phyloP scores from a whole-genome alignment of 2,113 vertebrate species.

The Colaptes auratus region DNA sequence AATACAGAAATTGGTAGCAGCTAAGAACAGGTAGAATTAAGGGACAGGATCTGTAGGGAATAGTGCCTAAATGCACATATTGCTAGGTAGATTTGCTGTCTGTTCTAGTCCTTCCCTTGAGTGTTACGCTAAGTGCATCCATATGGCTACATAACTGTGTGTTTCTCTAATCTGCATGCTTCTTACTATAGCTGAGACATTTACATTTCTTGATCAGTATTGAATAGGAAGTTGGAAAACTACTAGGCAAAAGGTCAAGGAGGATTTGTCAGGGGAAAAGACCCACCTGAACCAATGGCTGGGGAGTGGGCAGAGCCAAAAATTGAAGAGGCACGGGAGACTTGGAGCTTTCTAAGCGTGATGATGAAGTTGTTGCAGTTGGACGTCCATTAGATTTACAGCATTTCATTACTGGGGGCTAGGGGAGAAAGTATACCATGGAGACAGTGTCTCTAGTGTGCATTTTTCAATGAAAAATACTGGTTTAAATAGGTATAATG shows the following conservation, averaged over 20 bases:
- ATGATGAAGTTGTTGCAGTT: conserved; percentile 5
- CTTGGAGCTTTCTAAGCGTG: neutral
- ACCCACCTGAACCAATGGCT: neutral
- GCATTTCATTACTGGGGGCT: neutral
- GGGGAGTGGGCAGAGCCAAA: neutral
- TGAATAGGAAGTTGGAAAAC: neutral
- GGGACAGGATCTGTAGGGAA: neutral
- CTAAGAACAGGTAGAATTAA: conserved; percentile 39
- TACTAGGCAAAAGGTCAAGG: neutral
- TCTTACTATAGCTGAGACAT: neutral
- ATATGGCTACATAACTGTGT: neutral
- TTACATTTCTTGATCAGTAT: neutral
- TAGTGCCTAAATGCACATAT: neutral
- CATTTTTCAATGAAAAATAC: neutral
- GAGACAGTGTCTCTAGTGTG: neutral
- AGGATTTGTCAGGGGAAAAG: neutral
- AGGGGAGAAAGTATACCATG: neutral
- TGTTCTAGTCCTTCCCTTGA: conserved; percentile 2
- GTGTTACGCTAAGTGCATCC: conserved; percentile 15
- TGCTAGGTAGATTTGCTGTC: conserved; percentile 5
- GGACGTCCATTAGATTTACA: neutral
- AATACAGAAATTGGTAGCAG: neutral
- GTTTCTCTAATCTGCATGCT: neutral
- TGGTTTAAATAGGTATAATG: neutral
- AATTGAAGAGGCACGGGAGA: neutral